phyloP scores from a whole-genome alignment of 2,888 invertebrate genomes.

The Euzophera pinguis region DNA sequence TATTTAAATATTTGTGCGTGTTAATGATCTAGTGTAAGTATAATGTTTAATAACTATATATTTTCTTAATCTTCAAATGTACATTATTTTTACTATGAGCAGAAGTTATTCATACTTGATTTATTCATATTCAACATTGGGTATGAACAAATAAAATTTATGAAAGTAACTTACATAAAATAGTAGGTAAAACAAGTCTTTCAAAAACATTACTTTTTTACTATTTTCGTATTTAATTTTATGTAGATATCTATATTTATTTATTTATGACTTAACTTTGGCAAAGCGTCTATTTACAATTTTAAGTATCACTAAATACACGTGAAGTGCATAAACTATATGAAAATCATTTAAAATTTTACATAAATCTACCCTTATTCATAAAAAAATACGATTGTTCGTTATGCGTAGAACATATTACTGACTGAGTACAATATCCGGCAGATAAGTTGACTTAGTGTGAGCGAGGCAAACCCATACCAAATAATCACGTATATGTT shows the following conservation, averaged over 20 bases:
- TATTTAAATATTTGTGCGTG: slow-evolving; percentile 52
- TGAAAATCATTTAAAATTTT: no score
- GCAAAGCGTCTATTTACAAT: slow-evolving; percentile 48
- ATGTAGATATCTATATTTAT: background rate
- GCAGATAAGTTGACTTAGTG: no score
- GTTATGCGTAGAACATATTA: background rate
- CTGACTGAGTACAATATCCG: no score
- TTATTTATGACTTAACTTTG: slow-evolving; percentile 1
- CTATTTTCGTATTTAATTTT: no score
- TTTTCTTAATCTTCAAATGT: background rate
- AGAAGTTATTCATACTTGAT: background rate
- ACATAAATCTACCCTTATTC: no score
- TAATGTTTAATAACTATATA: background rate
- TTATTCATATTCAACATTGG: background rate
- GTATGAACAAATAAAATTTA: no score
- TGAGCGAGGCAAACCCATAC: no score
- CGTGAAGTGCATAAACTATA: no score
- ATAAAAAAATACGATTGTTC: no score
- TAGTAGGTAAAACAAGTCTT: no score
- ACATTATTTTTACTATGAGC: background rate
- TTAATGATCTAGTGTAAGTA: slow-evolving; percentile 31
- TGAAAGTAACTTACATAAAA: background rate
- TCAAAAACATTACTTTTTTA: no score
- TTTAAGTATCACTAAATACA: slow-evolving; percentile 3
- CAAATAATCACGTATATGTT: no score